Conservation (phyloP, 2,888 invertebrate species). For the Sepioteuthis lessoniana region DNA sequence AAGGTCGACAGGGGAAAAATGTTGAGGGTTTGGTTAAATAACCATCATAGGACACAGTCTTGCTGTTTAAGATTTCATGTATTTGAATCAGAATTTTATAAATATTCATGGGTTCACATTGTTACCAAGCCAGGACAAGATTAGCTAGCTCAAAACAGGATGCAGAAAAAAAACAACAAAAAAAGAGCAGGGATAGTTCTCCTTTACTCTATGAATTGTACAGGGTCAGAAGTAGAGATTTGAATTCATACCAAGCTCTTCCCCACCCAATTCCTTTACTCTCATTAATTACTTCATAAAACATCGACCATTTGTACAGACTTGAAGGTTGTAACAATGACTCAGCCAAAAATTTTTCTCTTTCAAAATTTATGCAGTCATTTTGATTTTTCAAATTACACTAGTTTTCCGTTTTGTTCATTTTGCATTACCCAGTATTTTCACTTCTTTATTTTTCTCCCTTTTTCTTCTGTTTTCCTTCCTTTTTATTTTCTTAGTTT, state of each 20-base stretch:
- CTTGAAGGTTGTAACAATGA: background rate
- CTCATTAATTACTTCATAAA: slow-evolving; percentile 33
- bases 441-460: background rate
- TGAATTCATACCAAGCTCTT: background rate
- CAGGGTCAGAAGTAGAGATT: background rate
- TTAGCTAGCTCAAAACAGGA: background rate
- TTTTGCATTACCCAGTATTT: background rate
- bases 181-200: background rate
- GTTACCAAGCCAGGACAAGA: slow-evolving; percentile 33
- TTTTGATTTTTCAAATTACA: background rate
- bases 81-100: background rate
- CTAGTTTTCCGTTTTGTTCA: background rate
- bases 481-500: background rate
- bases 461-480: background rate
- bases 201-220: background rate
- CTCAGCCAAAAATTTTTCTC: background rate
- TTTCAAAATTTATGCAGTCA: background rate
- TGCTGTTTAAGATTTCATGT: slow-evolving; percentile 20
- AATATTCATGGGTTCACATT: background rate
- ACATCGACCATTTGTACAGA: background rate
- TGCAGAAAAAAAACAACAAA: background rate
- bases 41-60: background rate
- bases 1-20: background rate
- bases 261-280: background rate
- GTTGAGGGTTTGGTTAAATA: background rate